Percentiles rank a stretch among this genome's conserved stretches.
Conservation (phyloP, 1,140 invertebrate species). For the Microvelia longipes region DNA sequence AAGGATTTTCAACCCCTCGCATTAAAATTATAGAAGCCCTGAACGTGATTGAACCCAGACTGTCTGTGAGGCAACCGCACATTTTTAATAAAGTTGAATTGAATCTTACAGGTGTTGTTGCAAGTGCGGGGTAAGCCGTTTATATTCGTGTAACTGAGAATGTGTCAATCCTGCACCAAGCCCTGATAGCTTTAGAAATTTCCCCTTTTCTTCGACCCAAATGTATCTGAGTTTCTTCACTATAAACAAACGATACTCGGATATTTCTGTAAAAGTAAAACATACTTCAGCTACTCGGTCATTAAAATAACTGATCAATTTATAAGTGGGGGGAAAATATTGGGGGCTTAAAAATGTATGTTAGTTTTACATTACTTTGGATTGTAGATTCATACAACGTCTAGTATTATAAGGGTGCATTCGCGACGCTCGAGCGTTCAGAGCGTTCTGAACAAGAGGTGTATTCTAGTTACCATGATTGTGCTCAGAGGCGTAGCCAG, state of each 20-base stretch:
- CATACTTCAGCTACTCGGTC: background rate
- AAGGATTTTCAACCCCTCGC: no score
- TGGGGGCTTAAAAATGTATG: no score
- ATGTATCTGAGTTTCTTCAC: slow-evolving; percentile 53
- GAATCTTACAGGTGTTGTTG: slow-evolving; percentile 34
- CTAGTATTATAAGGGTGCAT: no score
- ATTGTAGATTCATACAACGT: no score
- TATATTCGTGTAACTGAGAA: slow-evolving; percentile 39
- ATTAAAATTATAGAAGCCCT: no score
- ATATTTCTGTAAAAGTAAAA: slow-evolving; percentile 19
- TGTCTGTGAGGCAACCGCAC: no score
- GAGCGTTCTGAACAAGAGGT: background rate
- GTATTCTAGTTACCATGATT: no score
- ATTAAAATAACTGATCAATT: background rate
- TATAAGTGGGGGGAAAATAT: no score
- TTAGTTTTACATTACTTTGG: no score
- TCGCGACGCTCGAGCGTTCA: background rate
- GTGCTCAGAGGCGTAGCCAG: no score
- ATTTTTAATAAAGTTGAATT: no score
- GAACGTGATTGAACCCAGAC: no score
- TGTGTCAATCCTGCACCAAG: slow-evolving; percentile 44
- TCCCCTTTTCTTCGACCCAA: slow-evolving; percentile 42
- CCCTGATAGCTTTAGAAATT: slow-evolving; percentile 47
- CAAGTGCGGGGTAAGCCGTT: slow-evolving; percentile 38
- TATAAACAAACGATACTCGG: slow-evolving; percentile 35